phyloP scores from a whole-genome alignment of 2,797 vertebrate genomes.

The Eutrigla gurnardus region DNA sequence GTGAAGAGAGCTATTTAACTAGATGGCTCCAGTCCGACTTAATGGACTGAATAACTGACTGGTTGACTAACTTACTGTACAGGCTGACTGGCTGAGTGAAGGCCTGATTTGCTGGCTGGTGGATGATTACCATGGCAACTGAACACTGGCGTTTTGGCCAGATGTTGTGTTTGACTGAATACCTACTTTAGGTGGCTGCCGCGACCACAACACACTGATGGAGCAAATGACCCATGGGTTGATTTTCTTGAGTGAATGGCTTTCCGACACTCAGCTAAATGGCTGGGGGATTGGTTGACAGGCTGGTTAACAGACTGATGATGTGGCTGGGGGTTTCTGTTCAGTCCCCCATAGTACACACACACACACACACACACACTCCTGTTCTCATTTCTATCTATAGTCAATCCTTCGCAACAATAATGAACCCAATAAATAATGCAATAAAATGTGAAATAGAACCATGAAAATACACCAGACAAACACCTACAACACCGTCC shows the following conservation, averaged over 20 bases:
- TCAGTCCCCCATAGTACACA: background rate
- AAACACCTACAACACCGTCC: background rate
- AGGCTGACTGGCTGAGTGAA: conserved; percentile 38
- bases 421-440: conserved; percentile 5
- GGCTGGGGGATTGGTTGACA: background rate
- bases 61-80: conserved; percentile 66
- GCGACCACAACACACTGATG: background rate
- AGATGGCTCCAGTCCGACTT: conserved; percentile 59
- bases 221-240: conserved; percentile 11
- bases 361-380: too few relatives aligned
- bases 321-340: background rate
- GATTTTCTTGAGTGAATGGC: conserved; percentile 20
- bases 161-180: conserved; percentile 13
- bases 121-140: conserved; percentile 22
- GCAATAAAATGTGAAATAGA: conserved; percentile 26
- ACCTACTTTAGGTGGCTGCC: background rate
- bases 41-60: conserved; percentile 68
- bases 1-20: conserved; percentile 69
- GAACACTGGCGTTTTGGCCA: background rate
- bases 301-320: conserved; percentile 20
- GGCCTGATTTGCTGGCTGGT: conserved; percentile 28
- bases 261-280: conserved; percentile 8
- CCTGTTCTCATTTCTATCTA: background rate
- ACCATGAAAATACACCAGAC: conserved; percentile 2
- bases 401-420: conserved; percentile 1